Evolutionary conservation across 2,113 vertebrate species (phyloP).

Genomic region (Hymenochirus boettgeri): DNA sequence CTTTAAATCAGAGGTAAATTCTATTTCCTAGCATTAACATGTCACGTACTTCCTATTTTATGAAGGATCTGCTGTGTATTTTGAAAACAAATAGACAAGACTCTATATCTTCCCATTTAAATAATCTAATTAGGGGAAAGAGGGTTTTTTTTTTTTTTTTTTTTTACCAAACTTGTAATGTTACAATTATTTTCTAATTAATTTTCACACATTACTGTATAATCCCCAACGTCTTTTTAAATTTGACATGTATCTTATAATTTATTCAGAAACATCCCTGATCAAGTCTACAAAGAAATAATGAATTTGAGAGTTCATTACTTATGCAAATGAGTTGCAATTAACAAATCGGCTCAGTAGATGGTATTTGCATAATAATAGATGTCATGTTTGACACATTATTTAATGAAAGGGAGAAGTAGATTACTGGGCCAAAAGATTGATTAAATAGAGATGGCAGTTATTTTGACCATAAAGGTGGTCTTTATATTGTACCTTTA

Average conservation of each 20-base stretch:
- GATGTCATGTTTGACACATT: constrained; percentile 81
- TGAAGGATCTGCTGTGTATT: no score
- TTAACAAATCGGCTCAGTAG: constrained; percentile 90
- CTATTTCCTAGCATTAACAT: no score
- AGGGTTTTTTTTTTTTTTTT: no score
- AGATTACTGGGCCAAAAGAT: background rate
- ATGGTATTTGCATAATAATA: constrained; percentile 91
- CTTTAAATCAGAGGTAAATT: no score
- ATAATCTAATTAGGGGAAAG: no score
- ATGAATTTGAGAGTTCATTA: constrained; percentile 93
- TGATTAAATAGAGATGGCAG: background rate
- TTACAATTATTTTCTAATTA: constrained; percentile 71
- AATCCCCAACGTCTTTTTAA: constrained; percentile 68
- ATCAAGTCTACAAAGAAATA: constrained; percentile 85
- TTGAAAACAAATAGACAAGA: no score
- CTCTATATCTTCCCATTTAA: no score
- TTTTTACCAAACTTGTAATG: no score
- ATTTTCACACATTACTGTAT: constrained; percentile 71
- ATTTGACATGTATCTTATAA: constrained; percentile 84
- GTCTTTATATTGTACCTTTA: no score
- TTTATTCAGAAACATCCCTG: constrained; percentile 85
- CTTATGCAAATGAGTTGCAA: constrained; percentile 93
- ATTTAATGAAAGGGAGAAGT: constrained; percentile 72
- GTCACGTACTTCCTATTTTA: background rate
- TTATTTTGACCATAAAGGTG: background rate